Percentiles rank a stretch among this genome's conserved stretches.
phyloP scores from a whole-genome alignment of 1,140 invertebrate species.

The Ptiloglossa arizonensis region DNA sequence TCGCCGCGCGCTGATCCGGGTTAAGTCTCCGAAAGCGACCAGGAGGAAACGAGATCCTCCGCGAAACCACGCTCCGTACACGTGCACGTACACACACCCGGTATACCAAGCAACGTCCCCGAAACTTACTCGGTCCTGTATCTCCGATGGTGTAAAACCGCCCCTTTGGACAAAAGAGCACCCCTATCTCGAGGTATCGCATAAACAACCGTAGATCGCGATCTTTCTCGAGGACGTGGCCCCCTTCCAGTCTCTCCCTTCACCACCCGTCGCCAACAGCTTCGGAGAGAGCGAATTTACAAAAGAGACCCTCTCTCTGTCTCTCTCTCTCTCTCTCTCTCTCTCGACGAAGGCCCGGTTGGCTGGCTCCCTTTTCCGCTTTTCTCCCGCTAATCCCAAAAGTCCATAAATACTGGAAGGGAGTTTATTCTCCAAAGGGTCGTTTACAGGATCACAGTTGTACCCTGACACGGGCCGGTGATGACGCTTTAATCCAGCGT shows the following conservation, averaged over 20 bases:
- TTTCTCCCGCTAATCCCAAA: constrained; percentile 58
- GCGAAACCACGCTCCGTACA: constrained; percentile 13
- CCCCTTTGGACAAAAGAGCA: constrained; percentile 72
- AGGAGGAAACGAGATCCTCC: not conserved
- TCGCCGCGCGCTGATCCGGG: constrained; percentile 30
- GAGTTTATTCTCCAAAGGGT: constrained; percentile 64
- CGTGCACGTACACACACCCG: constrained; percentile 26
- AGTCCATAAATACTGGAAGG: constrained; percentile 67
- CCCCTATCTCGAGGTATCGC: constrained; percentile 68
- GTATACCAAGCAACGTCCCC: constrained; percentile 34
- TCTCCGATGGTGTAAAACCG: constrained; percentile 61
- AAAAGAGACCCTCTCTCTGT: constrained; percentile 54
- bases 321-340: no score
- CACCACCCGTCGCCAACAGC: not conserved
- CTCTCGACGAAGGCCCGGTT: not conserved
- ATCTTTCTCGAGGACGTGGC: constrained; percentile 65
- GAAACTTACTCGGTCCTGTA: constrained; percentile 63
- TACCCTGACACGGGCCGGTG: constrained; percentile 56
- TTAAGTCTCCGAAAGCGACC: constrained; percentile 45
- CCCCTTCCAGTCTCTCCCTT: not conserved
- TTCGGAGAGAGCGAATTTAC: constrained; percentile 34
- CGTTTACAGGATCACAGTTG: constrained; percentile 63
- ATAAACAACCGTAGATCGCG: constrained; percentile 74
- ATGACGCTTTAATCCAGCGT: constrained; percentile 61
- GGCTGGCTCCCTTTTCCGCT: not conserved